Conservation (phyloP, 2,888 invertebrate genomes). For the Isoperla grammatica region DNA sequence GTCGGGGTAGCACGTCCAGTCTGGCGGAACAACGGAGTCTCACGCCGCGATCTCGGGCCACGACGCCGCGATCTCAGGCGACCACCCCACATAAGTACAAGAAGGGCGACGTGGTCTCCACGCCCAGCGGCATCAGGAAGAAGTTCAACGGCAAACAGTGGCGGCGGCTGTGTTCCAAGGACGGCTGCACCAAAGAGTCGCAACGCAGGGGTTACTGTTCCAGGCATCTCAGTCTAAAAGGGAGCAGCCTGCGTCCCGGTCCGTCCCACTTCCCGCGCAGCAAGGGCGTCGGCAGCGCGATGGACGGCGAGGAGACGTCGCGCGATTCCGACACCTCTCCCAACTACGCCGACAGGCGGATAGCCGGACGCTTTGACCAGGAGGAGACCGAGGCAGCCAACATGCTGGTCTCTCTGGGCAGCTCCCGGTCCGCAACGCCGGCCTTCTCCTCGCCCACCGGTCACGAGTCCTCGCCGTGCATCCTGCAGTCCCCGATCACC, state of each 20-base stretch:
- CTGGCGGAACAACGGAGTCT: conserved; percentile 73
- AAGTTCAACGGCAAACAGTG: conserved; percentile 99
- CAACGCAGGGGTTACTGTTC: conserved; percentile 97
- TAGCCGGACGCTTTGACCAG: conserved; percentile 80
- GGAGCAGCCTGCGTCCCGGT: conserved; percentile 50
- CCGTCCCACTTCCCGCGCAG: conserved; percentile 48
- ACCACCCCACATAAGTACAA: conserved; percentile 93
- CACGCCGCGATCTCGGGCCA: conserved; percentile 64
- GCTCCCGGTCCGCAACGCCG: conserved; percentile 88
- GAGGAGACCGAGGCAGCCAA: conserved; percentile 96
- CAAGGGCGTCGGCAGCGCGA: conserved; percentile 47
- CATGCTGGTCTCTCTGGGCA: conserved; percentile 91
- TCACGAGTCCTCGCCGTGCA: conserved; percentile 59
- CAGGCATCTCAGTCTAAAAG: conserved; percentile 87
- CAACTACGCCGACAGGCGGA: conserved; percentile 66
- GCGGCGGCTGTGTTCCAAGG: conserved; percentile 93
- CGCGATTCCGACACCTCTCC: conserved; percentile 85
- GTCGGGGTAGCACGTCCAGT: conserved; percentile 86
- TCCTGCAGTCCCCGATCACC: conserved; percentile 60
- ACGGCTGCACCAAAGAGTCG: conserved; percentile 94
- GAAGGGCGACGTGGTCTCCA: conserved; percentile 94
- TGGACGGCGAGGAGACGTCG: conserved; percentile 83
- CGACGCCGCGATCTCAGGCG: conserved; percentile 65
- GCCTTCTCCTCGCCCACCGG: conserved; percentile 76
- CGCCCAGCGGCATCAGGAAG: conserved; percentile 93